Evolutionary conservation across 1,140 invertebrate genomes (phyloP), one percentile per base, ranked within the genome.

Genomic region (Bombus pascuorum): DNA sequence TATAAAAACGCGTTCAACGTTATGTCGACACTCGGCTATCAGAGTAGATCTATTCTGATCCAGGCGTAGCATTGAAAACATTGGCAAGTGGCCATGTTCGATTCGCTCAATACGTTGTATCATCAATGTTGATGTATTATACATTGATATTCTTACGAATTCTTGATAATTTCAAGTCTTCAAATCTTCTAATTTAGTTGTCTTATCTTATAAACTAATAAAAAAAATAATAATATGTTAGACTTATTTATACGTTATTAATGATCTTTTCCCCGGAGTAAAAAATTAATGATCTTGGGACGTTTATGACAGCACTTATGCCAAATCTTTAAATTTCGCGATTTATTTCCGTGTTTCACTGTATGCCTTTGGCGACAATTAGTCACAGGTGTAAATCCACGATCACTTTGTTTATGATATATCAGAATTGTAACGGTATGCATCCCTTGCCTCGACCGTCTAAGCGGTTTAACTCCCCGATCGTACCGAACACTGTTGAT

Each of bases 351-450:
- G 18, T 8, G 18, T 25, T 10, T 62, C 32, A 25, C 25, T 8
- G 5, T 8, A 28, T 8, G 1, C 3, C 1, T 18, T 34, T 28
- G 1, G 5, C 34, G 37, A 34, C 9, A 66, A 74, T 74, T 81
- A 57, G 0, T 18, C 28, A 34, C 47, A 10, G 9, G 32, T 12
- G 34, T 39, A 37, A 9, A 10, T 1, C 5, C 3, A 18, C 0
- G 22, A 15, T n/a, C 18, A 1, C 37, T 32, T 85, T 78, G 62
- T 83, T 65, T 44, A 6, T 28, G 32, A n/a, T 25, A 8, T 22
- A 8, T 4, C 57, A 73, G 74, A 57, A 71, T 72, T 68, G 5
- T 77, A 86, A 86, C 81, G 74, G 81, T 86, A 65, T 5, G 39
- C 65, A 65, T 25, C 81, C 79, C 85, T 77, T 68, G 8, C 53